Evolutionary conservation across 2,113 vertebrate species (phyloP).

Genomic region (Diadophis punctatus): DNA sequence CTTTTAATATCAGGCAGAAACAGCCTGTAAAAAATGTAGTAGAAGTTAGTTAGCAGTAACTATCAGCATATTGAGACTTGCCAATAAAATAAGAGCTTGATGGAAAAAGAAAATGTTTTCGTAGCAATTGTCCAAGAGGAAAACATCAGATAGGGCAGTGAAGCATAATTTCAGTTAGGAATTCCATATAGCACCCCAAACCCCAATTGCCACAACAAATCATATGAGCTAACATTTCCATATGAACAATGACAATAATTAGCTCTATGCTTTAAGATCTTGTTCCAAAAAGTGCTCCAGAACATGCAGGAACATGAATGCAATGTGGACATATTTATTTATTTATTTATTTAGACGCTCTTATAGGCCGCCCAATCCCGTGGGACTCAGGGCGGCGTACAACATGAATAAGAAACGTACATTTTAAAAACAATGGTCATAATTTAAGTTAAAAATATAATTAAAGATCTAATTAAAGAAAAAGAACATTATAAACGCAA

Average conservation of each 20-base stretch:
- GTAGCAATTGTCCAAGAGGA: fast-evolving
- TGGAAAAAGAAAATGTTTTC: not conserved
- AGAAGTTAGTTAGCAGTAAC: not conserved
- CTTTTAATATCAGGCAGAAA: conserved; percentile 27
- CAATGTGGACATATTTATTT: too few species aligned
- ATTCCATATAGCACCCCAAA: not conserved
- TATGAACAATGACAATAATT: not conserved
- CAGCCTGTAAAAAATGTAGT: not conserved
- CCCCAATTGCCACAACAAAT: not conserved
- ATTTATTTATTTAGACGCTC: too few species aligned
- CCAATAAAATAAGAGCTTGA: fast-evolving
- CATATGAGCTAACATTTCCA: not conserved
- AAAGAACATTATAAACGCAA: too few species aligned
- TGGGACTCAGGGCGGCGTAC: too few species aligned
- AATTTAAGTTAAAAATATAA: too few species aligned
- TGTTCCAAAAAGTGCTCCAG: not conserved
- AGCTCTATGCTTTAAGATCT: not conserved
- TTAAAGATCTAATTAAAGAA: too few species aligned
- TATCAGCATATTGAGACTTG: not conserved
- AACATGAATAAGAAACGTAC: too few species aligned
- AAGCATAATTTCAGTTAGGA: not conserved
- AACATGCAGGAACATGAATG: not conserved
- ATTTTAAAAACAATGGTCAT: too few species aligned
- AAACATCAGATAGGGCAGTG: not conserved
- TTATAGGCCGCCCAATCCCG: too few species aligned